Evolutionary conservation across 92 coral and sea anemone species (phyloP), one percentile per base, ranked within the genome.

Genomic region (Epizoanthus stellaris): DNA sequence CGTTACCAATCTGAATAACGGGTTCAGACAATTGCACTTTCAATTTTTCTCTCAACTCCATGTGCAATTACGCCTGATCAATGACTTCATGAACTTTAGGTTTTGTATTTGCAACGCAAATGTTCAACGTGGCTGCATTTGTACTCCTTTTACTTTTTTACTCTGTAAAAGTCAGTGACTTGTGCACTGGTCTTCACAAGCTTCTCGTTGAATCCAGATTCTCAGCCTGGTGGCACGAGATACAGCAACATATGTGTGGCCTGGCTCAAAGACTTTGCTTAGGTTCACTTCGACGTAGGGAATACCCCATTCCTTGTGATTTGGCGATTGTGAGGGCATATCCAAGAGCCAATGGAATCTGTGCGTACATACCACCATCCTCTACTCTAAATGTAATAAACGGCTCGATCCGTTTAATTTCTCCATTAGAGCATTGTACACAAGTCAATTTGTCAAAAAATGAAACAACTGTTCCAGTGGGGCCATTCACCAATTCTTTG

Each of bases 211-310:
- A 42, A 23, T 10, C 87, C 82, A 23, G 47, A 84, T 63, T 64
- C 81, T 25, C 20, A 84, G 54, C 5, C 87, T 23, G 4, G 54
- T n/a, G 9, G 88, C 88, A 45, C 89, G 66, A n/a, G 89, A 86
- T 19, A 86, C 53, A 40, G 85, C 89, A 34, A 86, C 89, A 86
- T 79, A 86, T 14, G 89, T 85, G 21, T 86, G 89, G 14, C 89
- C 89, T 14, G 65, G 62, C 60, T 86, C 89, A 30, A 86, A 86
- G 6, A 86, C 89, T 14, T 45, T 54, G 2, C 62, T 23, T 47
- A 86, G n/a, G 47, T 86, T 85, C 3, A 86, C 80, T 54, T 86
- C 89, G 17, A 86, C 58, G 39, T 9, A 79, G 13, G 54, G 53
- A 30, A 79, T 23, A 79, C 4, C 52, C 16, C 85, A 70, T 79